phyloP scores from a whole-genome alignment of 2,888 invertebrate species.

The Hecatera dysodea region DNA sequence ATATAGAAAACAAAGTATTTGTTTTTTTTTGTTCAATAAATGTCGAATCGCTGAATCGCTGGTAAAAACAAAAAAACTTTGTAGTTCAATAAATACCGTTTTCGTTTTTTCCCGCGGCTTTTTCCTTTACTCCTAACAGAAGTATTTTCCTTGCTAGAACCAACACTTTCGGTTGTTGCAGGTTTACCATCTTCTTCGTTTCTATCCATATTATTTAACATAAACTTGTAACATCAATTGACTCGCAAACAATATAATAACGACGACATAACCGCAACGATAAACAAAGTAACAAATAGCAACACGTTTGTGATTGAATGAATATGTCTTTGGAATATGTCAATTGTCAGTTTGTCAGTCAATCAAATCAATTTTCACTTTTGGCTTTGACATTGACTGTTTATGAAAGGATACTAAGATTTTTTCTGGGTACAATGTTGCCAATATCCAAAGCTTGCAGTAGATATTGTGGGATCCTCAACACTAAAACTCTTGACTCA shows the following conservation, averaged over 20 bases:
- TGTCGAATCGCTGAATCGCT: too few species aligned
- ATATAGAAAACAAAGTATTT: background rate
- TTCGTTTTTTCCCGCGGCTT: conserved; percentile 78
- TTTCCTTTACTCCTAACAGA: conserved; percentile 71
- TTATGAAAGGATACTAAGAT: background rate
- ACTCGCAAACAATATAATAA: background rate
- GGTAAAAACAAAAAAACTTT: background rate
- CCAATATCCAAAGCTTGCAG: background rate
- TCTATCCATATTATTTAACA: conserved; percentile 42
- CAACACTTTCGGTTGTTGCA: conserved; percentile 22
- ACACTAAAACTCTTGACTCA: too few species aligned
- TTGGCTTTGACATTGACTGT: background rate
- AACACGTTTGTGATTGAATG: background rate
- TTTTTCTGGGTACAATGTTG: background rate
- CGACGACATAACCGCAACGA: background rate
- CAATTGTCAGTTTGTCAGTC: background rate
- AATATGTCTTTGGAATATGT: too few species aligned
- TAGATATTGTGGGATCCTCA: background rate
- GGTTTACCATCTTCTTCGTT: conserved; percentile 40
- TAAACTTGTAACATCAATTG: background rate
- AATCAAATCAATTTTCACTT: background rate
- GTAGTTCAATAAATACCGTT: conserved; percentile 71
- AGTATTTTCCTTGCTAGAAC: conserved; percentile 53
- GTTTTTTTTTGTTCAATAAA: too few species aligned
- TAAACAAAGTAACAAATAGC: background rate